Base-by-base conservation (phyloP, 2,797 vertebrate species). In the Xyrichtys novacula region DNA sequence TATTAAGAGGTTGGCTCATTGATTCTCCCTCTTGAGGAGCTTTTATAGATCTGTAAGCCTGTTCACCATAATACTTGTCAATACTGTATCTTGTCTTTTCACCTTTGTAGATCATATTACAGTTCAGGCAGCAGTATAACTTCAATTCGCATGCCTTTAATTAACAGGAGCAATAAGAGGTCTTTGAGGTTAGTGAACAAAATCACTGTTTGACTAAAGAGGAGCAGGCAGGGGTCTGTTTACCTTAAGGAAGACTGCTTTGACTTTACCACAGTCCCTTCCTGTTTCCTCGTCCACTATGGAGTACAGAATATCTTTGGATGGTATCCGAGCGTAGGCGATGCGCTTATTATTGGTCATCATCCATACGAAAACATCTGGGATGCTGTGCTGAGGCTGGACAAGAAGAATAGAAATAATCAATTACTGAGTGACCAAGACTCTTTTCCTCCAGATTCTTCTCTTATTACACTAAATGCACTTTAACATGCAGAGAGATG, bases 281-380 rank as follows among this genome's bases (percentile, higher is more conserved):
- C 98, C 98, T 6, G 89, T 92, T 87, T 99, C 98, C 78, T 99
- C 97, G 0, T 97, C 96, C 74, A 98, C 96, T 0, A 95, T 88
- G 74, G 98, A 99, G 93, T 96, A 96, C 2, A 99, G 94, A 73
- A 99, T 95, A 76, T 99, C 97, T 89, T 98, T 98, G 86, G 97
- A 97, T 19, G 96, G 95, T 71, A 99, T 60, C 0, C 96, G 95
- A 40, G 97, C 94, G 0, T 99, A 99, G 44, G 98, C 98, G 0
- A 98, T 83, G 54, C 97, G 96, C 63, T 98, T 99, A 83, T 95
- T 96, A 81, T 95, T 98, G 90, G 93, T 97, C 93, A 98, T 94
- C 98, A 99, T 99, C 98, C 98, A 99, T 78, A 99, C 85, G 88
- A 98, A 98, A 80, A 99, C 53, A 1, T 99, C 97, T 0, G 98